Evolutionary conservation across 2,888 invertebrate species (phyloP), one percentile per base, ranked within the genome.

Genomic region (Biston betularia): DNA sequence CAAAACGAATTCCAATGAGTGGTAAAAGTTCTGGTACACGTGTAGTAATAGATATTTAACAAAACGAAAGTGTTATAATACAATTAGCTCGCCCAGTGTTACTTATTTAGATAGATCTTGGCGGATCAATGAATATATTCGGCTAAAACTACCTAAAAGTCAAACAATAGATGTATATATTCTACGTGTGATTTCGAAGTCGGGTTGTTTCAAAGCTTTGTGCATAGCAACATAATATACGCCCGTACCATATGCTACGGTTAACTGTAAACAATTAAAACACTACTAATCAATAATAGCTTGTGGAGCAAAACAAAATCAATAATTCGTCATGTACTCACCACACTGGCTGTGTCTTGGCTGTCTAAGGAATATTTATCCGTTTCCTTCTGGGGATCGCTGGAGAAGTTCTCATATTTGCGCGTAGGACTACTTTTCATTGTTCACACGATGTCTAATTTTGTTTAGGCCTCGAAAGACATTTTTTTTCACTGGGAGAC

Each of bases 321-420:
- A 70, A 74, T 74, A 74, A 69, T 63, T 72, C 59, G 65, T 82
- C 77, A 82, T 85, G 71, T 63, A 88, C 93, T 89, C 76, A 94
- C 94, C 91, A 94, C 85, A 89, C 94, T 94, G 56, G 93, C 93
- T 65, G 94, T 94, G 82, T 94, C 94, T 81, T 93, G 93, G 78
- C 94, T 94, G 81, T 92, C 88, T 90, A 94, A 71, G 70, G 94
- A 94, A 82, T 92, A 89, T 80, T 94, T 94, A 81, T 94, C 93
- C 76, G 88, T 88, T 77, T 93, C 93, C 83, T 89, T 92, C 79
- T 89, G 90, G 67, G 89, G 89, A 77, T 93, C 93, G 80, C 83
- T 87, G 77, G 90, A 85, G 81, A 93, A 93, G 85, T 88, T 89
- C 69, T 93, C 94, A 94, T 93, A 93, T 89, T 94, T 93, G 79